Percentiles rank a stretch among this genome's conserved stretches.
Conservation (phyloP, 2,113 vertebrate genomes). For the Anhinga rufa region DNA sequence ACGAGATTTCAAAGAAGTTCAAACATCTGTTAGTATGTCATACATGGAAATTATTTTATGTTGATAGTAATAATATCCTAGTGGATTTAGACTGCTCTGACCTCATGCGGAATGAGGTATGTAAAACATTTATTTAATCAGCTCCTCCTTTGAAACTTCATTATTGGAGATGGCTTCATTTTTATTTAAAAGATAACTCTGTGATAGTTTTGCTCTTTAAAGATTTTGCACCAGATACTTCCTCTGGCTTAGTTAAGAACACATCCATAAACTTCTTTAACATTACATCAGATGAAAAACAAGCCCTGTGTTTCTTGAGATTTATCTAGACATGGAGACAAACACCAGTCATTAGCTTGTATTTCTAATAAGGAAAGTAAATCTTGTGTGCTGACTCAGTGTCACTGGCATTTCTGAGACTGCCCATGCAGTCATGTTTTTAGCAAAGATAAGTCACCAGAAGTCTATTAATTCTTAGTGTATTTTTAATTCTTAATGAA, state of each 20-base stretch:
- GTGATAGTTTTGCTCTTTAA: neutral
- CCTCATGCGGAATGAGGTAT: neutral
- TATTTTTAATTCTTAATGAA: neutral
- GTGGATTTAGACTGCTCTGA: neutral
- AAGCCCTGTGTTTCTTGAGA: neutral
- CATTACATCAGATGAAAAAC: fast-evolving
- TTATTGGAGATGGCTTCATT: neutral
- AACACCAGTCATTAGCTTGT: neutral
- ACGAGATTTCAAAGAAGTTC: neutral
- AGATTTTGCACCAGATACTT: neutral
- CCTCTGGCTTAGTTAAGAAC: neutral
- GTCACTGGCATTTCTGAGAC: neutral
- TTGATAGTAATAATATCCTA: neutral
- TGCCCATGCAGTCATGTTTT: neutral
- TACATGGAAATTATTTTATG: neutral
- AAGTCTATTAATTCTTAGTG: fast-evolving
- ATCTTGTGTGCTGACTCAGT: too few species aligned
- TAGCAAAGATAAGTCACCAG: neutral
- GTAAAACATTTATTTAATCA: neutral
- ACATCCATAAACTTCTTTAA: neutral
- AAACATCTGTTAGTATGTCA: neutral
- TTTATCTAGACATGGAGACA: neutral
- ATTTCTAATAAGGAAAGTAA: neutral
- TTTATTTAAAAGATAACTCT: neutral
- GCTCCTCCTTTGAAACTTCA: neutral